A percentile compares a stretch with the other conserved stretches of the same genome.
These are phyloP conservation scores for Trichogramma pretiosum DNA, from an alignment of 1,140 invertebrate genomes.

Conservation along the genomic window DNA sequence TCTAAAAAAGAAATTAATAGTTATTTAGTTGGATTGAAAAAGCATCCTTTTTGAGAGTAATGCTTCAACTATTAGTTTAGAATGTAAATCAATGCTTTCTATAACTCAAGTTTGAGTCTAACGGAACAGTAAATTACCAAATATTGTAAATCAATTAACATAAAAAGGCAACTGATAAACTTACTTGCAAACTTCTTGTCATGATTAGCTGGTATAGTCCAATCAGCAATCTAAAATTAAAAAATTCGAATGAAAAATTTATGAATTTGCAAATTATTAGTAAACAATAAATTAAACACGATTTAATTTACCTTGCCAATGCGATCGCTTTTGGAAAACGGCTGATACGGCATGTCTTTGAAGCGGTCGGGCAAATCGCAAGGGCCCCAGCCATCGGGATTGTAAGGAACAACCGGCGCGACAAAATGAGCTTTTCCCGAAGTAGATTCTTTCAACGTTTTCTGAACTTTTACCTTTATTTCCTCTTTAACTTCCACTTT, in stretches of 20 bases:
- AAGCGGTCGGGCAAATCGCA: conserved; percentile 89
- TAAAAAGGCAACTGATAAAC: conserved; percentile 30
- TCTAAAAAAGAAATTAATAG: conserved; percentile 50
- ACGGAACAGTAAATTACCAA: too few species aligned
- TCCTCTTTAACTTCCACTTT: conserved; percentile 62
- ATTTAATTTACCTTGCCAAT: conserved; percentile 69
- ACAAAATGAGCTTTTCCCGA: conserved; percentile 47
- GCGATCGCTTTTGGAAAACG: conserved; percentile 93
- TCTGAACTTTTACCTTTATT: conserved; percentile 57
- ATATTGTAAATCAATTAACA: not conserved
- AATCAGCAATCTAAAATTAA: conserved; percentile 77
- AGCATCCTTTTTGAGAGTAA: too few species aligned
- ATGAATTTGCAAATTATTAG: too few species aligned
- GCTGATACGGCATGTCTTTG: conserved; percentile 96
- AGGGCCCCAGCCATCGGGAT: conserved; percentile 90
- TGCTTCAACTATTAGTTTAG: too few species aligned
- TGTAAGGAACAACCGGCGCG: conserved; percentile 75
- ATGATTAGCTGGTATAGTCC: conserved; percentile 89
- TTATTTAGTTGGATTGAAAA: too few species aligned
- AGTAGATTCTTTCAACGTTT: conserved; percentile 18
- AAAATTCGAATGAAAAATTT: conserved; percentile 11
- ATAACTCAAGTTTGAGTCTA: too few species aligned
- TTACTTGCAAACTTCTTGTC: conserved; percentile 92
- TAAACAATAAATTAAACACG: not conserved
- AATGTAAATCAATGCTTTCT: too few species aligned